These are phyloP conservation scores for Lasiurus cinereus DNA, from an alignment of 2,113 vertebrate genomes.

Conservation along the genomic window DNA sequence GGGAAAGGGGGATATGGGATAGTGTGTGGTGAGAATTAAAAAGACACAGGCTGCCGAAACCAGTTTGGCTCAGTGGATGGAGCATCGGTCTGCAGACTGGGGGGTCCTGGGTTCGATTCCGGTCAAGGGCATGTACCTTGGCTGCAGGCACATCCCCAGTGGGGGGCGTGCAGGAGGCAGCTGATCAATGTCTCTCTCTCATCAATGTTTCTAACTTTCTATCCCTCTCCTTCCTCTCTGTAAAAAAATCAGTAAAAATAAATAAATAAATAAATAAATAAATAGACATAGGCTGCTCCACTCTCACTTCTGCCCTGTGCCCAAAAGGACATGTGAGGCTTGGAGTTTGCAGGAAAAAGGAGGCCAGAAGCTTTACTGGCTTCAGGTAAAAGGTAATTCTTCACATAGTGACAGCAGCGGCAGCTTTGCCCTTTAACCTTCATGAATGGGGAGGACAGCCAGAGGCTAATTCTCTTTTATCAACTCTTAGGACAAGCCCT, in stretches of 20 bases:
- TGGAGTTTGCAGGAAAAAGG: not conserved
- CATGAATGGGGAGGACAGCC: not conserved
- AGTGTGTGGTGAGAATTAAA: not conserved
- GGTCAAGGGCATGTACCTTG: too few species aligned
- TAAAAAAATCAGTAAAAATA: too few species aligned
- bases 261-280: too few species aligned
- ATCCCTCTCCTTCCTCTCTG: too few species aligned
- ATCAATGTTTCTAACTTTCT: too few species aligned
- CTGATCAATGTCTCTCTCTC: too few species aligned
- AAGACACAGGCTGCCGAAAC: not conserved
- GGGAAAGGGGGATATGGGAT: not conserved
- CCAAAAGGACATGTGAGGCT: conserved; percentile 10
- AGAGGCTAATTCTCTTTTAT: conserved; percentile 39
- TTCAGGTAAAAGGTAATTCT: conserved; percentile 53
- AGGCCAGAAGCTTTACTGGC: not conserved
- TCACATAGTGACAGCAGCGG: not conserved
- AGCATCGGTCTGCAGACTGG: too few species aligned
- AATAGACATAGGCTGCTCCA: not conserved
- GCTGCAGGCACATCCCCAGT: too few species aligned
- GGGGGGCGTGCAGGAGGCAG: too few species aligned
- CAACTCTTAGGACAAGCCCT: not conserved
- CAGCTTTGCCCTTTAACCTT: conserved; percentile 60
- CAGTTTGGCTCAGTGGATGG: too few species aligned
- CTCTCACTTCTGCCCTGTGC: not conserved
- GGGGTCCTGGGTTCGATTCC: too few species aligned